A percentile compares a stretch with the other conserved stretches of the same genome.
Evolutionary conservation across 2,888 invertebrate genomes (phyloP).

Genomic region (Teleogryllus oceanicus): DNA sequence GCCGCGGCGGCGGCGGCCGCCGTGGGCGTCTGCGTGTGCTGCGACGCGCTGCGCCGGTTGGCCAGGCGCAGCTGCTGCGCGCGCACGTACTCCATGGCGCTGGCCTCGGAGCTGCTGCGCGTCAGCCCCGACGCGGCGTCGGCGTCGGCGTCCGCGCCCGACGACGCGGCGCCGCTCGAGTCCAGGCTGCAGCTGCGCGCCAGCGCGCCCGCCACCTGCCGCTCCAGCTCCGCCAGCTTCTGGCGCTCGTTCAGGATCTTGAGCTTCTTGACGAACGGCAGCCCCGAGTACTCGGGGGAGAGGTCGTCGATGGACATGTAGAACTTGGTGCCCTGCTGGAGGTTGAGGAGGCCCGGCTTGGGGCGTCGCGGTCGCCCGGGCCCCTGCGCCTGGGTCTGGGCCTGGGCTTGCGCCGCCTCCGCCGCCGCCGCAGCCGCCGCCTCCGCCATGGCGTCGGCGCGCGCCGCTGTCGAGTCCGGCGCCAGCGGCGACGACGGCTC

Average conservation of each 20-base stretch:
- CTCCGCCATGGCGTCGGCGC: neutral
- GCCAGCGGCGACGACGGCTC: conserved; percentile 27
- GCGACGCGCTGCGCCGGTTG: conserved; percentile 11
- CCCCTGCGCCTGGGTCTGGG: conserved; percentile 2
- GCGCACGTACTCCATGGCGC: conserved; percentile 62
- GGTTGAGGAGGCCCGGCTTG: conserved; percentile 35
- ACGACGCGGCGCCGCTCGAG: conserved; percentile 49
- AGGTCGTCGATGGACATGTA: conserved; percentile 82
- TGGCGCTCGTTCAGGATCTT: conserved; percentile 86
- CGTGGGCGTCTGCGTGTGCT: neutral
- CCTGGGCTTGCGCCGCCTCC: conserved; percentile 23
- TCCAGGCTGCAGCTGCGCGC: conserved; percentile 78
- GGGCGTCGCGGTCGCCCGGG: conserved; percentile 25
- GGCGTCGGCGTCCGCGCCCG: conserved; percentile 24
- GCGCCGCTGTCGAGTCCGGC: conserved; percentile 29
- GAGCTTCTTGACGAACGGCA: conserved; percentile 83
- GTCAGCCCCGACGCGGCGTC: conserved; percentile 52
- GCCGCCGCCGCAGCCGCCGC: conserved; percentile 29
- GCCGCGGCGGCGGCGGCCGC: neutral
- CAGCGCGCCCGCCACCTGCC: conserved; percentile 57
- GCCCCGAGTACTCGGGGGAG: conserved; percentile 79
- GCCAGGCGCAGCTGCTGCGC: conserved; percentile 31
- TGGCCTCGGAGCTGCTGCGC: conserved; percentile 77
- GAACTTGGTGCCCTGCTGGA: conserved; percentile 53
- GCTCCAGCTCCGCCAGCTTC: conserved; percentile 77